Conservation (phyloP, 2,888 invertebrate species). For the Agrypnus murinus region DNA sequence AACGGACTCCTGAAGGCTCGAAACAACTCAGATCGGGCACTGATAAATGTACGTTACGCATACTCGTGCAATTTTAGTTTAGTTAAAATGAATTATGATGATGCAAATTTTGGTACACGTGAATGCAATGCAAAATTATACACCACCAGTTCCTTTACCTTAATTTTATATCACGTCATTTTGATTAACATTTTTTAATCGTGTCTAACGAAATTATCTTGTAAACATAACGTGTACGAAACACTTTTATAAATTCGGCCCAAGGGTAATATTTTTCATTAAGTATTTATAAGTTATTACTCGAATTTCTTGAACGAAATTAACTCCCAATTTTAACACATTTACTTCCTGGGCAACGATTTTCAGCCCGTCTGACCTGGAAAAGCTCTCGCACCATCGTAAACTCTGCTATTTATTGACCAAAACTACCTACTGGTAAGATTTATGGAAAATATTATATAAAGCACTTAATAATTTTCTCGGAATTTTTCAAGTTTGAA, state of each 20-base stretch:
- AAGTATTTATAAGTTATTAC: constrained; percentile 51
- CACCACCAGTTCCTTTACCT: constrained; percentile 18
- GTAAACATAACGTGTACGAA: constrained; percentile 32
- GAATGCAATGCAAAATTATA: constrained; percentile 41
- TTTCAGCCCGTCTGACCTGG: constrained; percentile 30
- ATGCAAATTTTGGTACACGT: constrained; percentile 61
- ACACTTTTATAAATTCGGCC: constrained; percentile 29
- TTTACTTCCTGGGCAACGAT: constrained; percentile 39
- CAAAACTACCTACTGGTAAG: not conserved
- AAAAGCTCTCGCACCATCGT: constrained; percentile 17
- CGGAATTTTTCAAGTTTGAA: not conserved
- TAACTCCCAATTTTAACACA: constrained; percentile 58
- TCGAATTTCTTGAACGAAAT: constrained; percentile 48
- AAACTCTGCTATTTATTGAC: constrained; percentile 8
- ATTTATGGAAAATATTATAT: constrained; percentile 9
- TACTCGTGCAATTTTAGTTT: constrained; percentile 57
- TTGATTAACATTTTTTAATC: constrained; percentile 39
- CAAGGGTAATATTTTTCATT: constrained; percentile 45
- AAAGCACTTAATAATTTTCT: too few relatives aligned
- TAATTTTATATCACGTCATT: constrained; percentile 56
- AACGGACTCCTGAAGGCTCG: constrained; percentile 19
- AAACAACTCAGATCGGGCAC: constrained; percentile 31
- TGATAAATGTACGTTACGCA: constrained; percentile 56
- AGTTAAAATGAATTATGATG: constrained; percentile 62
- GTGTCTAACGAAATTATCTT: constrained; percentile 11